These are phyloP conservation scores for Nematopogon swammerdamellus DNA, from an alignment of 2,888 invertebrate genomes.

Conservation along the genomic window DNA sequence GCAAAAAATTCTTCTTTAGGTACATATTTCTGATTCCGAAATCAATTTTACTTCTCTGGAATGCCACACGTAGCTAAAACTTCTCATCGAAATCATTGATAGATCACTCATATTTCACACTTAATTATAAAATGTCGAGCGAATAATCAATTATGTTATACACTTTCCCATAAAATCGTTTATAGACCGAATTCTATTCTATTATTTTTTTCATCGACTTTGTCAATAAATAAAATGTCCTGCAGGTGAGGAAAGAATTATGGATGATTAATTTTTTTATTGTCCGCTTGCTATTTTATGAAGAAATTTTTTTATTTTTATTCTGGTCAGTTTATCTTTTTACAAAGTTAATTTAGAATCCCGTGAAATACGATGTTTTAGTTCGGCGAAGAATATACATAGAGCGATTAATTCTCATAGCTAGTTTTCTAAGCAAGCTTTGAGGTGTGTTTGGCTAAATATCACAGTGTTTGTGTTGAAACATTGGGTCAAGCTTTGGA, in stretches of 20 bases:
- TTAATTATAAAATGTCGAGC: slow-evolving; percentile 39
- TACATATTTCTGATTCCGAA: no score
- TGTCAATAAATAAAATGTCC: neutral
- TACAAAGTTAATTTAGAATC: neutral
- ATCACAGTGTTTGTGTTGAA: no score
- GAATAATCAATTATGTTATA: slow-evolving; percentile 37
- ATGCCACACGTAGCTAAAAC: no score
- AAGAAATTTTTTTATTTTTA: neutral
- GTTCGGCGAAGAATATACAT: no score
- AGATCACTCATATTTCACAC: slow-evolving; percentile 41
- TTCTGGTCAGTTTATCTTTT: neutral
- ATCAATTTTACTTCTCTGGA: no score
- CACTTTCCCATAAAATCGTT: neutral
- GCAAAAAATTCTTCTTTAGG: no score
- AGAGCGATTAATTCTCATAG: no score
- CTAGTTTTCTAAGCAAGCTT: no score
- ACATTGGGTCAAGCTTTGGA: no score
- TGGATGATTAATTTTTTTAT: neutral
- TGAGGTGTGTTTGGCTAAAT: no score
- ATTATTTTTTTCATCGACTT: neutral
- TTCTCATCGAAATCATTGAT: neutral
- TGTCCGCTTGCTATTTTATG: neutral
- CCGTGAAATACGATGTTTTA: neutral
- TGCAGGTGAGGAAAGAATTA: neutral
- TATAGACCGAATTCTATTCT: neutral